Conservation (phyloP, 2,797 vertebrate species). For the Acrossocheilus wenchowensis region DNA sequence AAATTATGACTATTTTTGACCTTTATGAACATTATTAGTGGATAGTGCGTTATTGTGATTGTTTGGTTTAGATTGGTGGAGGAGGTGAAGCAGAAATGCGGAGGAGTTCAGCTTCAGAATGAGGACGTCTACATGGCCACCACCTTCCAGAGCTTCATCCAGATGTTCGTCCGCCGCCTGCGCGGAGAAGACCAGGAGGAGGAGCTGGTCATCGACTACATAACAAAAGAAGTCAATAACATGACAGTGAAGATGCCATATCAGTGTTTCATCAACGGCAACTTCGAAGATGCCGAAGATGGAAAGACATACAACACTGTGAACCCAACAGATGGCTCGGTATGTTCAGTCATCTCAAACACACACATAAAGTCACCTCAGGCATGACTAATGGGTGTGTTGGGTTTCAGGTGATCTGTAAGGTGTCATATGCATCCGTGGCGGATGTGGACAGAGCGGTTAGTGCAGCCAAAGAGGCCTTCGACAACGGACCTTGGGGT, state of each 20-base stretch:
- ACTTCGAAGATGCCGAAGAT: constrained; percentile 86
- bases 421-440: constrained; percentile 87
- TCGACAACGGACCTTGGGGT: constrained; percentile 89
- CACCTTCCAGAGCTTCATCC: constrained; percentile 90
- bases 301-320: constrained; percentile 86
- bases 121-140: constrained; percentile 97
- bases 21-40: not conserved
- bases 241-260: constrained; percentile 94
- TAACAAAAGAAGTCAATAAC: constrained; percentile 87
- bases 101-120: constrained; percentile 85
- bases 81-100: constrained; percentile 90
- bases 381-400: not conserved
- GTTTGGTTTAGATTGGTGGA: constrained; percentile 86
- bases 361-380: not conserved
- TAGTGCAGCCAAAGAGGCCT: constrained; percentile 92
- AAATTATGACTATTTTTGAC: not conserved
- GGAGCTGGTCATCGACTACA: constrained; percentile 86
- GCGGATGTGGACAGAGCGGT: constrained; percentile 93
- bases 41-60: not conserved
- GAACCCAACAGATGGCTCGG: constrained; percentile 92
- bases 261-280: constrained; percentile 93
- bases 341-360: constrained; percentile 73
- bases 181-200: constrained; percentile 89
- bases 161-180: constrained; percentile 87
- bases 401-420: constrained; percentile 85